Conservation (phyloP, 1,140 invertebrate species). For the Nasonia giraulti region DNA sequence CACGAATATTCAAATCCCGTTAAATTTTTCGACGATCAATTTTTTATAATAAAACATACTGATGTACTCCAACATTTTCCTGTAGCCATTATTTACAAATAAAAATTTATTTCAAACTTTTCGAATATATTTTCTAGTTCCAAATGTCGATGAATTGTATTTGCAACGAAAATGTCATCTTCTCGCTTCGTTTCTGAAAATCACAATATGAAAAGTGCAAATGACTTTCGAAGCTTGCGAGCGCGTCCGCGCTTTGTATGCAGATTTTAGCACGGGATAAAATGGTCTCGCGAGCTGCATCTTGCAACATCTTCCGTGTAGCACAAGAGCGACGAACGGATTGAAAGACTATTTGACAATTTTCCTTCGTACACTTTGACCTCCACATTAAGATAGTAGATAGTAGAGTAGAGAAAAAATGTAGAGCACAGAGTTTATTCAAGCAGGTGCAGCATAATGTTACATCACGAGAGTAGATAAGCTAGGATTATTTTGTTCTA, state of each 20-base stretch:
- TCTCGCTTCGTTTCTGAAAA: neutral
- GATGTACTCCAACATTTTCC: too few species aligned
- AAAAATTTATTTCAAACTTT: neutral
- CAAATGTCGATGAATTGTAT: too few species aligned
- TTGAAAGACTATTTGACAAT: neutral
- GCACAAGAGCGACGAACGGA: neutral
- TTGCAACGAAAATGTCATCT: neutral
- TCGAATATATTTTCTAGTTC: neutral
- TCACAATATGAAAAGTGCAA: neutral
- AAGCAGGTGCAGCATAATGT: too few species aligned
- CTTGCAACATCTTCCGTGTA: constrained; percentile 17
- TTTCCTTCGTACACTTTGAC: constrained; percentile 5
- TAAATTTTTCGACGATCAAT: too few species aligned
- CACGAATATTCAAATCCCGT: too few species aligned
- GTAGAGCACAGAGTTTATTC: neutral
- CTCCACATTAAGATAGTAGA: neutral
- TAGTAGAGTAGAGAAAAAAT: neutral
- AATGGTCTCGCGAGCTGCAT: neutral
- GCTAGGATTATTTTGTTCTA: too few species aligned
- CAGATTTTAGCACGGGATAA: neutral
- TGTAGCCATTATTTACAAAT: too few species aligned
- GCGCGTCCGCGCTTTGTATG: constrained; percentile 13
- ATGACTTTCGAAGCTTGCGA: neutral
- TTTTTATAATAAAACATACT: too few species aligned
- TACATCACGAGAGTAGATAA: too few species aligned